Conservation (phyloP, 2,888 invertebrate genomes). For the Cecidostiba fungosa region DNA sequence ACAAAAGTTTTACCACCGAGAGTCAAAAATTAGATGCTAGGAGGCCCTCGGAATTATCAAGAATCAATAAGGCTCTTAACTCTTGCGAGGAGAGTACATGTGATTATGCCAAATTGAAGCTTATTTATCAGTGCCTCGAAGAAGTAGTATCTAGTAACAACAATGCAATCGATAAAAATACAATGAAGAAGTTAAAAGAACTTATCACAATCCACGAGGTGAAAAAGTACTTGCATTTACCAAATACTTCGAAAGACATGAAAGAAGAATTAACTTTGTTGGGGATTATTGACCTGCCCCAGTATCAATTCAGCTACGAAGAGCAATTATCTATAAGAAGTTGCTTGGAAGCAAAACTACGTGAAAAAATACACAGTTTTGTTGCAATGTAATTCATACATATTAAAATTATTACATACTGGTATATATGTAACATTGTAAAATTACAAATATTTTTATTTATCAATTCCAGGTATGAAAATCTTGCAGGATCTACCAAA, state of each 20-base stretch:
- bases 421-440: conserved; percentile 40
- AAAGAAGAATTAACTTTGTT: conserved; percentile 70
- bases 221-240: conserved; percentile 72
- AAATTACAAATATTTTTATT: conserved; percentile 31
- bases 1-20: conserved; percentile 47
- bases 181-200: conserved; percentile 69
- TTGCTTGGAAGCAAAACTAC: conserved; percentile 72
- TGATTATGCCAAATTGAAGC: conserved; percentile 69
- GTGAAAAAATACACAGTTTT: conserved; percentile 72
- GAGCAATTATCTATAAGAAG: conserved; percentile 75
- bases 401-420: conserved; percentile 31
- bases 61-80: conserved; percentile 65
- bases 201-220: conserved; percentile 69
- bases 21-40: conserved; percentile 59
- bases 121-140: conserved; percentile 71
- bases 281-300: conserved; percentile 72
- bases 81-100: conserved; percentile 69
- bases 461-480: conserved; percentile 71
- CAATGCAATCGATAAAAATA: conserved; percentile 61
- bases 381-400: conserved; percentile 68
- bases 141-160: conserved; percentile 65
- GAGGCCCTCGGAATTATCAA: conserved; percentile 61
- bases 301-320: conserved; percentile 73
- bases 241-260: conserved; percentile 65
- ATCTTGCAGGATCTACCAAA: conserved; percentile 70